Evolutionary conservation across 2,888 invertebrate species (phyloP).

Genomic region (Caenorhabditis wallacei): DNA sequence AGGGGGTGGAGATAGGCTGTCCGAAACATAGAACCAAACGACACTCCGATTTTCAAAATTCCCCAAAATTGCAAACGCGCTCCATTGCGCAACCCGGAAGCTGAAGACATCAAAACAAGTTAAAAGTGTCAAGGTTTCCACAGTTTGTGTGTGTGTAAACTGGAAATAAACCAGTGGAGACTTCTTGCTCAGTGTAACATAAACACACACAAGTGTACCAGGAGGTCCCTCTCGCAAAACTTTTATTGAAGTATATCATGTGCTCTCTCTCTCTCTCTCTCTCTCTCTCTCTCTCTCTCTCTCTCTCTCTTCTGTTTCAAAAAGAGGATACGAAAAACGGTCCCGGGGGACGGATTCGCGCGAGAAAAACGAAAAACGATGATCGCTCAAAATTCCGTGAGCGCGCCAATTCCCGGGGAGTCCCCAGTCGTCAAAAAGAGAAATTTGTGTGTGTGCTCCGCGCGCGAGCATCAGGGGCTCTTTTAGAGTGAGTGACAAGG

Average conservation of each 20-base stretch:
- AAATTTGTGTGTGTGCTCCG: too few species aligned
- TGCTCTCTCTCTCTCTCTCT: neutral
- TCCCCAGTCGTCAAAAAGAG: neutral
- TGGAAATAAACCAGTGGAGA: neutral
- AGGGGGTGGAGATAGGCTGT: too few species aligned
- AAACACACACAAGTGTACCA: neutral
- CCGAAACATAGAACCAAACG: too few species aligned
- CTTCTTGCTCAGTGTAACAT: constrained; percentile 4
- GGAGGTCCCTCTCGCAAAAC: constrained; percentile 8
- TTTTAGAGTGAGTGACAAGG: neutral
- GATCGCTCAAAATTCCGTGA: constrained; percentile 37
- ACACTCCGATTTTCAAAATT: too few species aligned
- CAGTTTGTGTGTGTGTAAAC: neutral
- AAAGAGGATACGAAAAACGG: constrained; percentile 2
- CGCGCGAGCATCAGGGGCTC: neutral
- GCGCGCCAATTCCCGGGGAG: neutral
- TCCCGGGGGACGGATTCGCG: neutral
- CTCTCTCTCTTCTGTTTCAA: neutral
- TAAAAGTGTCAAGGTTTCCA: neutral
- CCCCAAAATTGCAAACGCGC: neutral
- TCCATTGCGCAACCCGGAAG: neutral
- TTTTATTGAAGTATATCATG: constrained; percentile 34
- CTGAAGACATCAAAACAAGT: neutral
- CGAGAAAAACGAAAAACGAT: constrained; percentile 23
- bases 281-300: neutral